Conservation (phyloP, 2,113 vertebrate species). For the Oryctolagus cuniculus region DNA sequence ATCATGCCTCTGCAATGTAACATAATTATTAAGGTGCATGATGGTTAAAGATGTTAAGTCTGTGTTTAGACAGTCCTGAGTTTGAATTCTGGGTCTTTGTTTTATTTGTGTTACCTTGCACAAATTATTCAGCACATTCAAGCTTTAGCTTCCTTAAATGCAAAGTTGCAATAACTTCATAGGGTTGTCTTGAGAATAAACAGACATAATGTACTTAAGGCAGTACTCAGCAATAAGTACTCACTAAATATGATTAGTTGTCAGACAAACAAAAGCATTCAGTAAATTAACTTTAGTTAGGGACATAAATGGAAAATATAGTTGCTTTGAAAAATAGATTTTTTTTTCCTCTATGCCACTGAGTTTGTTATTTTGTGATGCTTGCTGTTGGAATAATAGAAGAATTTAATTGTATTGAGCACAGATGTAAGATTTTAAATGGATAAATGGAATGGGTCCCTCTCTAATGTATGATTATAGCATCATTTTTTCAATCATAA, state of each 20-base stretch:
- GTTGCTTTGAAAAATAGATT: constrained; percentile 27
- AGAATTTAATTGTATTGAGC: constrained; percentile 41
- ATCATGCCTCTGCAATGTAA: background rate
- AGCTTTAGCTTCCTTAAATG: background rate
- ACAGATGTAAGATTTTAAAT: background rate
- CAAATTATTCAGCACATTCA: background rate
- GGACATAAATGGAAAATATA: background rate
- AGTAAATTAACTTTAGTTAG: background rate
- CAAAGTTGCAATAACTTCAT: background rate
- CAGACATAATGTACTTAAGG: background rate
- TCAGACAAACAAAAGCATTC: background rate
- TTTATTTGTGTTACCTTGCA: background rate
- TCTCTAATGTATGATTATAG: background rate
- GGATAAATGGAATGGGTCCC: background rate
- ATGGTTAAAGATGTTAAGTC: background rate
- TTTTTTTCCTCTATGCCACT: accelerated
- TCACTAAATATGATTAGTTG: background rate
- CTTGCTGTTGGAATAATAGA: background rate
- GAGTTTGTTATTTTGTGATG: constrained; percentile 29
- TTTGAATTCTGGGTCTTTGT: constrained; percentile 43
- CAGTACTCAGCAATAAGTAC: background rate
- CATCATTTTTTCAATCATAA: background rate
- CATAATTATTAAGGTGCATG: background rate
- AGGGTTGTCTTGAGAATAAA: background rate
- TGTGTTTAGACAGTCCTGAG: background rate